Conservation (phyloP, 1,140 invertebrate genomes). For the Cataglyphis hispanica region DNA sequence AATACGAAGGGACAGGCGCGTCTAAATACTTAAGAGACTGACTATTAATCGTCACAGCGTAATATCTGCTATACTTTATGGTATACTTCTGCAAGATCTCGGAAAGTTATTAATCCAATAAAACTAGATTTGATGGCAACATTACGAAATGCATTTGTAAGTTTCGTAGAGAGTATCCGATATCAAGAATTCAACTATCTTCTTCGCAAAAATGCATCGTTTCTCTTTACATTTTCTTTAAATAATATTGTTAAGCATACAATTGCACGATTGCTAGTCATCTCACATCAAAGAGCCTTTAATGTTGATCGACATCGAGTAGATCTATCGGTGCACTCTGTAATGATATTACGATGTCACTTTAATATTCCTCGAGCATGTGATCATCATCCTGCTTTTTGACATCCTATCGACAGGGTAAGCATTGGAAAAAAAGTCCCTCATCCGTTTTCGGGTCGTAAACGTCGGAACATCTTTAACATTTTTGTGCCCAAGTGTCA, state of each 20-base stretch:
- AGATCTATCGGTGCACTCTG: constrained; percentile 23
- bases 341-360: constrained; percentile 31
- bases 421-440: constrained; percentile 32
- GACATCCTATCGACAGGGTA: constrained; percentile 37
- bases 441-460: constrained; percentile 34
- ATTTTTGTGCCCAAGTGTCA: constrained; percentile 33
- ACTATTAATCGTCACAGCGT: constrained; percentile 14
- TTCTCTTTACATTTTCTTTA: not conserved
- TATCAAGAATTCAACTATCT: constrained; percentile 1
- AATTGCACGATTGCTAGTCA: not conserved
- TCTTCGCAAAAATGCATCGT: not conserved
- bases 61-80: not conserved
- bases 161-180: not conserved
- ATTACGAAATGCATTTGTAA: not conserved
- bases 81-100: not conserved
- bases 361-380: constrained; percentile 43
- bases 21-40: not conserved
- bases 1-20: not conserved
- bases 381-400: constrained; percentile 42
- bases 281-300: not conserved
- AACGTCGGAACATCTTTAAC: constrained; percentile 18
- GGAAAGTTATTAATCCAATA: constrained; percentile 31
- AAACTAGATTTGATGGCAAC: constrained; percentile 1
- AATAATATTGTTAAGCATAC: not conserved
- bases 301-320: constrained; percentile 46